Evolutionary conservation across 2,113 vertebrate species (phyloP).

Genomic region (Fregetta grallaria): DNA sequence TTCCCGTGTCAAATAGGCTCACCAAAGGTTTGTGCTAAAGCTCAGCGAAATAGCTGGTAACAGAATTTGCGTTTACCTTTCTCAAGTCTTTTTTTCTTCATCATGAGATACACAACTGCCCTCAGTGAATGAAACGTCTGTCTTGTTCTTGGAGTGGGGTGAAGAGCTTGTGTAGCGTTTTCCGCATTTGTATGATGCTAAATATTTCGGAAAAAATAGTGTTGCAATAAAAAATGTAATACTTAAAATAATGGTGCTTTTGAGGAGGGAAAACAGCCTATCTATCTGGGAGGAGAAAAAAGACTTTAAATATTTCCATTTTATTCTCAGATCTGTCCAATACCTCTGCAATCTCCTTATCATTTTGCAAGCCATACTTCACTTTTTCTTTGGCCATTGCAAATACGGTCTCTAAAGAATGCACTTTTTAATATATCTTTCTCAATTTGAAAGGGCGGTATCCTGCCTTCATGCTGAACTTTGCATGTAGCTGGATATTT

Average conservation of each 20-base stretch:
- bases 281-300: neutral
- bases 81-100: neutral
- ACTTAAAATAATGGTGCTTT: neutral
- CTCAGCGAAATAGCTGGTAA: neutral
- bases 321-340: neutral
- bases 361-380: neutral
- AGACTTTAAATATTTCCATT: neutral
- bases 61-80: neutral
- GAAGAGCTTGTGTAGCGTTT: neutral
- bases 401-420: neutral
- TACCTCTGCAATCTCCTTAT: neutral
- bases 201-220: neutral
- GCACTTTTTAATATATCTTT: neutral
- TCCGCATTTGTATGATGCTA: neutral
- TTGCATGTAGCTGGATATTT: neutral
- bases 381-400: neutral
- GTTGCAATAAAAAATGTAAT: neutral
- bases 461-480: neutral
- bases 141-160: neutral
- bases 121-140: neutral
- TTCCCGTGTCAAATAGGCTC: neutral
- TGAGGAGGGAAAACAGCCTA: neutral
- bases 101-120: neutral
- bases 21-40: neutral
- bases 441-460: neutral